Evolutionary conservation across 1,140 invertebrate genomes (phyloP), one percentile per base, ranked within the genome.

Genomic region (Batillaria attramentaria): DNA sequence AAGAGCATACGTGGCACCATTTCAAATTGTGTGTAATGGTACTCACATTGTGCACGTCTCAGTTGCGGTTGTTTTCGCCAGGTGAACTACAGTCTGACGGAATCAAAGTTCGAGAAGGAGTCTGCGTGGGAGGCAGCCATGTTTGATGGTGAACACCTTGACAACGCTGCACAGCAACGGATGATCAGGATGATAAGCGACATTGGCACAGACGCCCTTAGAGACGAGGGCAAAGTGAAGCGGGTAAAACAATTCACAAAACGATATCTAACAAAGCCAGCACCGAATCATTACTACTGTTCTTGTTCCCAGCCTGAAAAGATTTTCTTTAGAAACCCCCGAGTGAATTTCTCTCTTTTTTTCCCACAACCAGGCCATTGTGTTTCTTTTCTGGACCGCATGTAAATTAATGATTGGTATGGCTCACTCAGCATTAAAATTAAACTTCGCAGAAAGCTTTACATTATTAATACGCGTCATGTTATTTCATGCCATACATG

Each of bases 121-220:
- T 78, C 79, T 24, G 87, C 87, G 57, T 66, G 62, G 16, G 84
- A 90, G 68, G 87, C 87, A 5, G 85, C 82, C 60, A 81, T 77
- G n/a, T 89, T 96, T 84, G 93, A 94, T 77, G 91, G 92, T 84
- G 92, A 93, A 33, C 90, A 89, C 16, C 93, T 97, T 43, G 92
- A 93, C 5, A 95, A 97, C 89, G 92, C 93, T 20, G 88, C 91
- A 8, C 93, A 95, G 0, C 94, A 93, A 86, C 91, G 97, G 79
- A 94, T 96, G 87, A 91, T 98, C 8, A 93, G 94, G 84, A 93
- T 95, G 74, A 93, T 97, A 39, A 95, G 95, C 13, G 94, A 94
- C 60, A 94, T 97, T 3, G 97, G 97, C 0, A 92, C 93, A 0
- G 91, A 95, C 0, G 95, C 94, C 0, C 90, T 97, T 33, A 81